A percentile compares a stretch with the other conserved stretches of the same genome.
Conservation (phyloP, 2,113 vertebrate genomes). For the Stegostoma tigrinum region DNA sequence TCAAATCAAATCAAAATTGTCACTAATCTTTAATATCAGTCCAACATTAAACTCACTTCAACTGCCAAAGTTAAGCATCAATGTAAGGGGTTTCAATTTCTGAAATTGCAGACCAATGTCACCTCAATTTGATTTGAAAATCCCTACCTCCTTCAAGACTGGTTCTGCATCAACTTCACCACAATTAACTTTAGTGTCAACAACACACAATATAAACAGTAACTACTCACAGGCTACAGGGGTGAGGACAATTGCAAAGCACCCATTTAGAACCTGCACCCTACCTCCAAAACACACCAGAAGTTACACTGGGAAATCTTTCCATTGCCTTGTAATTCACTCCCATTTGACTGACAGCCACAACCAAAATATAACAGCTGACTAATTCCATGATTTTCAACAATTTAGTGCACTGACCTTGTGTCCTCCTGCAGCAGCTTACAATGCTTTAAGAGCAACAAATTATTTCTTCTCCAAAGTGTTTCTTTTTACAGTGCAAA, state of each 20-base stretch:
- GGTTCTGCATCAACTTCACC: neutral
- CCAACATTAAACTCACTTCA: neutral
- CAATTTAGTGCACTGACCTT: neutral
- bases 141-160: neutral
- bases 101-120: neutral
- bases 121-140: neutral
- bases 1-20: neutral
- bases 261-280: neutral
- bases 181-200: neutral
- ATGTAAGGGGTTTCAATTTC: neutral
- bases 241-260: neutral
- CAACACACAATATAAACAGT: neutral
- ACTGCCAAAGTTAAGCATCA: neutral
- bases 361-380: neutral
- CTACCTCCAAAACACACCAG: neutral
- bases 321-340: neutral
- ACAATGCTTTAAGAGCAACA: neutral
- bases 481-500: neutral
- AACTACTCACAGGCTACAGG: neutral
- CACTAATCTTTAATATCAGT: neutral
- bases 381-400: neutral
- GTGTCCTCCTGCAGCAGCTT: neutral
- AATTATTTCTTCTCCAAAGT: no score
- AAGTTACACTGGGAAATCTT: neutral
- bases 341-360: neutral